Evolutionary conservation across 2,888 invertebrate species (phyloP).

Genomic region (Himalopsyche japonica): DNA sequence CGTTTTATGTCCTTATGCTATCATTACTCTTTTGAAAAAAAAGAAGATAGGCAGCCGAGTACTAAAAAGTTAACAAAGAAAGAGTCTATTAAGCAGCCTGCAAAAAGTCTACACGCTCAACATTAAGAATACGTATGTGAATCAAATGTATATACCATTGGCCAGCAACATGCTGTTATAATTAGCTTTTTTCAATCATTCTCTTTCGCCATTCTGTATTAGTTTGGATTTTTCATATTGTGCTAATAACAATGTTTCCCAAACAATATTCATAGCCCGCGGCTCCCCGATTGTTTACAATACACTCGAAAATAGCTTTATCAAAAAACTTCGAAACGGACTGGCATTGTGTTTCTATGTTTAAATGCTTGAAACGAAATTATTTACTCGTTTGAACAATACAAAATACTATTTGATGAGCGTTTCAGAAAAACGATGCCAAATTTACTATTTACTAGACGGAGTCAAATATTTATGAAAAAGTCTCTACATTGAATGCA

Average conservation of each 20-base stretch:
- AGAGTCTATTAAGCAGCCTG: too few species aligned
- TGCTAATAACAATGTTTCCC: background rate
- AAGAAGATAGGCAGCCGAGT: too few species aligned
- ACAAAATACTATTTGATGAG: slow-evolving; percentile 1
- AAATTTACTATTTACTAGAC: background rate
- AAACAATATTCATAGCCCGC: background rate
- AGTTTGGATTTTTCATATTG: background rate
- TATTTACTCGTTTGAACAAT: background rate
- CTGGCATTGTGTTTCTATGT: background rate
- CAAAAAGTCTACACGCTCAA: too few species aligned
- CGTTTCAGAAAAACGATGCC: background rate
- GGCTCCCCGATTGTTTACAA: slow-evolving; percentile 2
- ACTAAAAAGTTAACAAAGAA: too few species aligned
- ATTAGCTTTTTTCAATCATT: background rate
- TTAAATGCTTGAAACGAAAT: background rate
- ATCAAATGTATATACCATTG: too few species aligned
- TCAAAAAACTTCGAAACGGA: background rate
- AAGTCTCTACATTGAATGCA: too few species aligned
- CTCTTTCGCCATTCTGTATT: background rate
- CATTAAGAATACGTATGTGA: too few species aligned
- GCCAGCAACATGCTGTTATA: too few species aligned
- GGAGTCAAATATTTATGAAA: background rate
- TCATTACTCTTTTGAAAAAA: too few species aligned
- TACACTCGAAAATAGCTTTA: background rate
- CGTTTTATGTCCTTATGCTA: too few species aligned